Percentiles rank a stretch among this genome's conserved stretches.
phyloP scores from a whole-genome alignment of 2,888 invertebrate species.

The Watsonalla cultraria region DNA sequence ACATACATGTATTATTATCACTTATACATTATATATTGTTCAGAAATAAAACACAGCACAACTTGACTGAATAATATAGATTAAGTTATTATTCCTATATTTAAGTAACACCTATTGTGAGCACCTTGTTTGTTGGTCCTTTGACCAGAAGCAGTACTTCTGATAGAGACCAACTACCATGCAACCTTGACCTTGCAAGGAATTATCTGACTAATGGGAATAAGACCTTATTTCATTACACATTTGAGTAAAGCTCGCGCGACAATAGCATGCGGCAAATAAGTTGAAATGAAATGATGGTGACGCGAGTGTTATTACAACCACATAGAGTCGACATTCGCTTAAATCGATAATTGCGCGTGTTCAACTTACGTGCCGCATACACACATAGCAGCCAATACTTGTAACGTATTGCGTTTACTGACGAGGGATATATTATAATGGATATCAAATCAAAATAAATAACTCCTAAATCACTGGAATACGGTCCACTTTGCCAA shows the following conservation, averaged over 20 bases:
- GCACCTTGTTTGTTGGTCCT: conserved; percentile 24
- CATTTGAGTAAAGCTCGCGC: no score
- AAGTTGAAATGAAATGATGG: no score
- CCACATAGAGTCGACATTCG: no score
- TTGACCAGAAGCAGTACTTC: conserved; percentile 13
- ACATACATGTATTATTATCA: conserved; percentile 19
- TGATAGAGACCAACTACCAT: conserved; percentile 12
- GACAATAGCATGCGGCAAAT: no score
- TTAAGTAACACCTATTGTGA: conserved; percentile 36
- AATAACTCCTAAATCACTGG: background rate
- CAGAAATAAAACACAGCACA: conserved; percentile 60
- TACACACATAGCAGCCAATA: no score
- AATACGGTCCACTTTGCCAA: background rate
- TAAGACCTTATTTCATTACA: background rate
- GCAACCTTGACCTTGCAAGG: background rate
- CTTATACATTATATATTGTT: conserved; percentile 35
- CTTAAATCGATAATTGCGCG: no score
- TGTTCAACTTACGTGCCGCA: no score
- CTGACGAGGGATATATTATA: no score
- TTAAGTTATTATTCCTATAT: conserved; percentile 24
- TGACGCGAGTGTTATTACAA: no score
- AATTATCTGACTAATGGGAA: background rate
- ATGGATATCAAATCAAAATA: background rate
- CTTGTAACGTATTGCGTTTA: no score
- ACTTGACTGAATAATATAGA: conserved; percentile 42